phyloP scores from a whole-genome alignment of 2,888 invertebrate species.

The Drosophila incognita region DNA sequence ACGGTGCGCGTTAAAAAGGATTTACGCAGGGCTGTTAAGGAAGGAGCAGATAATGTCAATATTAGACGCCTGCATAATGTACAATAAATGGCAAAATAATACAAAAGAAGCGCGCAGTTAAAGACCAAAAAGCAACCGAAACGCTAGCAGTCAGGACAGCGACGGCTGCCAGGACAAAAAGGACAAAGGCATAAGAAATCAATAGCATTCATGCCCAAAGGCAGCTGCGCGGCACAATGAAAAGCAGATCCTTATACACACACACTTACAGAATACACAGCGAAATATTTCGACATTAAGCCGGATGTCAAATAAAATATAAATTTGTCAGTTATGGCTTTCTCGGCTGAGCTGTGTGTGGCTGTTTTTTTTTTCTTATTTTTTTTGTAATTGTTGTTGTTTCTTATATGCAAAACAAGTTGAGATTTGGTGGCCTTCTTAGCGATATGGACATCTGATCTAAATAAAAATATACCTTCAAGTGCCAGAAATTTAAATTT shows the following conservation, averaged over 20 bases:
- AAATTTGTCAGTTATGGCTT: constrained; percentile 81
- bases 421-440: constrained; percentile 3
- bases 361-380: background rate
- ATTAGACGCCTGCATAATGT: constrained; percentile 82
- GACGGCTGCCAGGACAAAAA: constrained; percentile 20
- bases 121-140: constrained; percentile 34
- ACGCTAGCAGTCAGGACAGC: constrained; percentile 12
- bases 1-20: constrained; percentile 46
- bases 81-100: constrained; percentile 81
- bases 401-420: constrained; percentile 26
- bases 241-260: constrained; percentile 33
- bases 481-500: background rate
- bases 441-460: background rate
- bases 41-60: constrained; percentile 81
- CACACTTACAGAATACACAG: constrained; percentile 8
- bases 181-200: constrained; percentile 63
- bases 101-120: constrained; percentile 61
- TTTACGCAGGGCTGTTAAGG: constrained; percentile 49
- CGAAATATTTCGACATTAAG: constrained; percentile 66
- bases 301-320: constrained; percentile 80
- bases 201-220: constrained; percentile 69
- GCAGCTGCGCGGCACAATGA: constrained; percentile 36
- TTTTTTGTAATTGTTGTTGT: constrained; percentile 40
- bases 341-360: constrained; percentile 24
- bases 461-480: background rate